Conservation (phyloP, 2,113 vertebrate species). For the Nesogale talazaci region DNA sequence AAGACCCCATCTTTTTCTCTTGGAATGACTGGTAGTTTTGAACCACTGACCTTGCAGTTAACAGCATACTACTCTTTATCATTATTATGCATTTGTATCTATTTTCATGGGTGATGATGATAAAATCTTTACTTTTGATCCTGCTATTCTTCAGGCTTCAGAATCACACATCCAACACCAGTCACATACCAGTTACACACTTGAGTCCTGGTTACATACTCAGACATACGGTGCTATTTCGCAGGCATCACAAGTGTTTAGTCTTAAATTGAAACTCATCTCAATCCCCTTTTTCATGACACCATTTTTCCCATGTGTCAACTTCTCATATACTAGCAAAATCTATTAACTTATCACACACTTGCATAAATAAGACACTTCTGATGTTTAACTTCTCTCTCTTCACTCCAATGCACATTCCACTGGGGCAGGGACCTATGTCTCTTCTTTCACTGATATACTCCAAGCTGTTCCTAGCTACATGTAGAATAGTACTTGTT, state of each 20-base stretch:
- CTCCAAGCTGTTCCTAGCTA: neutral
- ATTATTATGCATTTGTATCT: neutral
- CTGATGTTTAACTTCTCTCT: too few relatives aligned
- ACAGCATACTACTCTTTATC: too few relatives aligned
- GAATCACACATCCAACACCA: neutral
- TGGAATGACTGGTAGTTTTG: too few relatives aligned
- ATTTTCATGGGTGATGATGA: neutral
- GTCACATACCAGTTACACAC: too few relatives aligned
- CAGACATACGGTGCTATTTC: neutral
- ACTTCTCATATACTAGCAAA: neutral
- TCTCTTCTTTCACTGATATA: neutral
- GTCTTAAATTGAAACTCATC: neutral
- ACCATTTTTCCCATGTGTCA: neutral
- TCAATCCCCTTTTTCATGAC: neutral
- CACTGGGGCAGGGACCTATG: too few relatives aligned
- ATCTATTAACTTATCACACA: too few relatives aligned
- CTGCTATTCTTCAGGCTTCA: neutral
- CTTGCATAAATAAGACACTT: too few relatives aligned
- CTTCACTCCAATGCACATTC: too few relatives aligned
- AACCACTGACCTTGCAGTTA: too few relatives aligned
- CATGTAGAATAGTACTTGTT: neutral
- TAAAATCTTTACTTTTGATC: neutral
- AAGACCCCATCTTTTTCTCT: too few relatives aligned
- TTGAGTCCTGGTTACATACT: neutral
- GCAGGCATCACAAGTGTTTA: neutral